phyloP scores from a whole-genome alignment of 2,797 vertebrate genomes.

The Premnoplex brunnescens region DNA sequence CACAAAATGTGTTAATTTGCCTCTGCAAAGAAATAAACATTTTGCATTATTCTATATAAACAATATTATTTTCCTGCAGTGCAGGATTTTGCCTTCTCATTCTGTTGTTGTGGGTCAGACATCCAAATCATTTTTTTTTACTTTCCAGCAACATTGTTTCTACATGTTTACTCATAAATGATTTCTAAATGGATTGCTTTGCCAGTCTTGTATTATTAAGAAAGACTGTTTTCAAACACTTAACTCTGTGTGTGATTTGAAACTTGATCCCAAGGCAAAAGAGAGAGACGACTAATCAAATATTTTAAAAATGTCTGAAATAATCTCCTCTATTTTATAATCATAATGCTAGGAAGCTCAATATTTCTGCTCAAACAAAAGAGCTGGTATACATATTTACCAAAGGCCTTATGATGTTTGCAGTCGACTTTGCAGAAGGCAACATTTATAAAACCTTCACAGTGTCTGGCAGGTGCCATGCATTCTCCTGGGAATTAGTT shows the following conservation, averaged over 20 bases:
- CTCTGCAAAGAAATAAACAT: not conserved
- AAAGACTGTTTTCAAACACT: constrained; percentile 25
- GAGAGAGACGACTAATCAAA: constrained; percentile 41
- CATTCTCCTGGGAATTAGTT: constrained; percentile 76
- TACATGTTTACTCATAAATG: not conserved
- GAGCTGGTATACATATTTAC: constrained; percentile 79
- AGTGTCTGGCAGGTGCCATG: constrained; percentile 69
- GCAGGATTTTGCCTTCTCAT: not conserved
- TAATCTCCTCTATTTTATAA: constrained; percentile 72
- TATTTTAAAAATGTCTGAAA: constrained; percentile 43
- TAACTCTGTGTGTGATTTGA: constrained; percentile 12
- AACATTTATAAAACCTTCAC: constrained; percentile 84
- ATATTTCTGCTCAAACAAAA: constrained; percentile 84
- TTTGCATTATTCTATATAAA: not conserved
- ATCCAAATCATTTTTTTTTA: not conserved
- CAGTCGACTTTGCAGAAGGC: constrained; percentile 76
- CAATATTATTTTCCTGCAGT: not conserved
- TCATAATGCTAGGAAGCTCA: constrained; percentile 72
- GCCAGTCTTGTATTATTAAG: not conserved
- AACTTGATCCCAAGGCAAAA: constrained; percentile 53
- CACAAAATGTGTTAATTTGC: not conserved
- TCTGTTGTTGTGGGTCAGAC: not conserved
- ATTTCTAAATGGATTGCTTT: not conserved
- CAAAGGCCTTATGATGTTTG: constrained; percentile 85
- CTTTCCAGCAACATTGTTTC: not conserved